Evolutionary conservation across 2,888 invertebrate species (phyloP), one percentile per base, ranked within the genome.

Genomic region (Clitarchus hookeri): DNA sequence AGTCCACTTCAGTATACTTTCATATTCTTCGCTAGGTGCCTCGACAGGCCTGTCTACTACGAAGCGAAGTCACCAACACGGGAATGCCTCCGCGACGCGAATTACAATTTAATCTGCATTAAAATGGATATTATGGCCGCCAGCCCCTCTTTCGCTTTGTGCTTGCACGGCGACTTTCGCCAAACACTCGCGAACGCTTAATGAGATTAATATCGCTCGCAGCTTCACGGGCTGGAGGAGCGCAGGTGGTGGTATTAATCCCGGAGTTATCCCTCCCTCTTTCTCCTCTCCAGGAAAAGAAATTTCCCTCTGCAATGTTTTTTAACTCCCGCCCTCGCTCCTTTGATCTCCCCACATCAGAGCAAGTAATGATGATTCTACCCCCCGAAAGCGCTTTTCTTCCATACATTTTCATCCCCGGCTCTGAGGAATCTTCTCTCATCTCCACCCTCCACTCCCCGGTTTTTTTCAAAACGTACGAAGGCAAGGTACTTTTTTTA

Each of bases 41-140:
- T n/a, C n/a, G 36, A 36, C 36, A 36, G 2, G 36, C 4, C 36
- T 36, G 65, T n/a, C 65, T 65, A n/a, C 16, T 65, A n/a, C 65
- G 65, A 23, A 6, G n/a, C 8, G n/a, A 0, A 65, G 65, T 65
- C 65, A 65, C 6, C 19, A 65, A 65, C 65, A 23, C 65, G 19
- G 19, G 8, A 6, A 65, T n/a, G 65, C 65, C 65, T 65, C 16
- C 65, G 65, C n/a, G n/a, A 65, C 16, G 65, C n/a, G 65, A 23
- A 65, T 65, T 65, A 65, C 65, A 65, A n/a, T 65, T 65, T 65
- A 65, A 65, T 65, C 65, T 65, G n/a, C 65, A 65, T 65, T 65
- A 65, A 65, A 65, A 65, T 65, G 65, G 65, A 65, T 1, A 48
- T 48, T 8, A 48, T 48, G 6, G 48, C 48, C 48, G 48, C 48